These are phyloP conservation scores for Idaea biselata DNA, from an alignment of 2,888 invertebrate genomes.

Conservation along the genomic window DNA sequence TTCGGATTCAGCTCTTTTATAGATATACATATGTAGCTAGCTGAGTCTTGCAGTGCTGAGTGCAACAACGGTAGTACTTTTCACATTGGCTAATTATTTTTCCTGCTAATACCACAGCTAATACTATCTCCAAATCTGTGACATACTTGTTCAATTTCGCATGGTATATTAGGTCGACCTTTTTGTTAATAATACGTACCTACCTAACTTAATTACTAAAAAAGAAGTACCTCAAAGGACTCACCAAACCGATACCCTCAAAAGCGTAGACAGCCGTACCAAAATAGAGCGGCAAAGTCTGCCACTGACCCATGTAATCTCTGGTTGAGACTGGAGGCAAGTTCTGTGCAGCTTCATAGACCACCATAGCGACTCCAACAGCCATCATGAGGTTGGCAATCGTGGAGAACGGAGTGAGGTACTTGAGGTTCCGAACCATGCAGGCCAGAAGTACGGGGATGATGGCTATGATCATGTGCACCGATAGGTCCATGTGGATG, in stretches of 20 bases:
- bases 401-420: constrained; percentile 94
- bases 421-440: constrained; percentile 91
- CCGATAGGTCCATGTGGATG: constrained; percentile 81
- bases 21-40: no score
- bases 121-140: no score
- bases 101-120: no score
- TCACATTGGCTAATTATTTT: no score
- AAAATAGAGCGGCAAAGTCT: constrained; percentile 91
- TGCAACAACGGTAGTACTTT: no score
- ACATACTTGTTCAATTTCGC: no score
- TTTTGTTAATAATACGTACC: no score
- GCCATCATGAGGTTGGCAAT: constrained; percentile 92
- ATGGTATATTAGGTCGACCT: no score
- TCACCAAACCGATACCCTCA: constrained; percentile 95
- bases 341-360: constrained; percentile 87
- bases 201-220: background rate
- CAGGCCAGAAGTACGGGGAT: constrained; percentile 87
- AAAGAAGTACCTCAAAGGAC: constrained; percentile 31
- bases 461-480: constrained; percentile 87
- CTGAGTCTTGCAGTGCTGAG: no score
- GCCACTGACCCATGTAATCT: constrained; percentile 81
- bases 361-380: constrained; percentile 86
- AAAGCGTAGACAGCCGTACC: constrained; percentile 98
- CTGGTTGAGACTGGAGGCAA: constrained; percentile 84
- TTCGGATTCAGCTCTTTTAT: no score